Evolutionary conservation across 2,797 vertebrate species (phyloP).

Genomic region (Sebastes taczanowskii): DNA sequence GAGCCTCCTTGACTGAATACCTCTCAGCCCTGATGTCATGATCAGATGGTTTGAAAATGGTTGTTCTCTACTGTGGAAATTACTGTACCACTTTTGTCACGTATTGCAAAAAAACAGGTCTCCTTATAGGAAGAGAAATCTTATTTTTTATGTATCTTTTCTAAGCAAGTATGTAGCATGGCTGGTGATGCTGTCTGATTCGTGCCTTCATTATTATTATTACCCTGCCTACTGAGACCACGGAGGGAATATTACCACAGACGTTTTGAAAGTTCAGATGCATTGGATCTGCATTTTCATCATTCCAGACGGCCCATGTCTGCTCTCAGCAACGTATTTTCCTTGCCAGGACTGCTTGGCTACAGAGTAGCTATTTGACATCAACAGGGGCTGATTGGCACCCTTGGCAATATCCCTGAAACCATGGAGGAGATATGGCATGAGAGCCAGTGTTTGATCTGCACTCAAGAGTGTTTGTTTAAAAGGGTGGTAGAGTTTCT

Average conservation of each 20-base stretch:
- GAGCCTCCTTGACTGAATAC: constrained; percentile 2
- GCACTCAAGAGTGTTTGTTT: constrained; percentile 63
- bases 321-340: constrained; percentile 37
- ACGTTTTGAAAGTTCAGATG: constrained; percentile 40
- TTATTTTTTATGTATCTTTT: not conserved
- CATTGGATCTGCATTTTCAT: constrained; percentile 39
- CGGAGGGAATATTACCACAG: not conserved
- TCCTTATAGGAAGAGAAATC: not conserved
- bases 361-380: constrained; percentile 46
- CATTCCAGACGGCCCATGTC: constrained; percentile 45
- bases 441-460: constrained; percentile 66
- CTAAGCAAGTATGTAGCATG: not conserved
- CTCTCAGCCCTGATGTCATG: not conserved
- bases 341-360: constrained; percentile 46
- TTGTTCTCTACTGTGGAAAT: not conserved
- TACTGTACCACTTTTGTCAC: not conserved
- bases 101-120: not conserved
- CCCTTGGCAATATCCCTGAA: constrained; percentile 52
- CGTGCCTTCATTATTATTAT: not conserved
- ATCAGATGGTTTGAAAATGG: constrained; percentile 14
- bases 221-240: not conserved
- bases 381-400: constrained; percentile 41
- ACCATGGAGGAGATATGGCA: constrained; percentile 47
- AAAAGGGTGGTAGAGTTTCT: constrained; percentile 59
- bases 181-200: not conserved